A percentile compares a stretch with the other conserved stretches of the same genome.
Conservation (phyloP, 1,140 invertebrate species). For the Hyles euphorbiae region DNA sequence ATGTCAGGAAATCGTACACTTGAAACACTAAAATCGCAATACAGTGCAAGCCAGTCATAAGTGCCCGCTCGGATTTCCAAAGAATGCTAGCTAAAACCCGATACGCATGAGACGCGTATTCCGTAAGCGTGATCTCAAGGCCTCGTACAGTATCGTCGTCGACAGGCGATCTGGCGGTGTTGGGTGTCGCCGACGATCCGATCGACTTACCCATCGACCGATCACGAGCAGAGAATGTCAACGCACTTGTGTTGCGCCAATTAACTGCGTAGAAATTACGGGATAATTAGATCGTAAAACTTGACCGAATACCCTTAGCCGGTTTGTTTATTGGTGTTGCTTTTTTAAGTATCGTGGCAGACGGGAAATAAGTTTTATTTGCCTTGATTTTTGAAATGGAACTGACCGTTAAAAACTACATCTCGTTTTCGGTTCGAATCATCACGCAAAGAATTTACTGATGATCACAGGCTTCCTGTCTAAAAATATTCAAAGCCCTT, state of each 20-base stretch:
- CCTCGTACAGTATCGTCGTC: slow-evolving; percentile 51
- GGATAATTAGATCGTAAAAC: slow-evolving; percentile 5
- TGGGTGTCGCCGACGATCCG: slow-evolving; percentile 36
- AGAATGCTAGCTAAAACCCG: slow-evolving; percentile 31
- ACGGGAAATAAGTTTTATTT: no score
- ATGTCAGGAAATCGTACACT: no score
- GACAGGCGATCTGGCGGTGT: slow-evolving; percentile 49
- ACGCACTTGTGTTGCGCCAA: slow-evolving; percentile 32
- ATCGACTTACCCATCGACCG: slow-evolving; percentile 61
- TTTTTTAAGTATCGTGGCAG: neutral
- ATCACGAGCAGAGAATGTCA: slow-evolving; percentile 42
- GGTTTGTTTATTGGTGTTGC: neutral
- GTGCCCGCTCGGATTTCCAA: slow-evolving; percentile 25
- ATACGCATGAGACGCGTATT: slow-evolving; percentile 55
- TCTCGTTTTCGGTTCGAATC: no score
- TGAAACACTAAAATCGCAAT: neutral
- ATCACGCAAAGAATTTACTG: no score
- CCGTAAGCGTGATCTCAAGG: slow-evolving; percentile 51
- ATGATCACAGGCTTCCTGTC: no score
- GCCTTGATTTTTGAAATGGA: no score
- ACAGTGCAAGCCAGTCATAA: slow-evolving; percentile 14
- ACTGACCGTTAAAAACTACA: no score
- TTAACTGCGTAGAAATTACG: slow-evolving; percentile 18
- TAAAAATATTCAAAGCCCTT: no score
- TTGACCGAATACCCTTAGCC: neutral